Evolutionary conservation across 2,888 invertebrate genomes (phyloP).

Genomic region (Nebria brevicollis): DNA sequence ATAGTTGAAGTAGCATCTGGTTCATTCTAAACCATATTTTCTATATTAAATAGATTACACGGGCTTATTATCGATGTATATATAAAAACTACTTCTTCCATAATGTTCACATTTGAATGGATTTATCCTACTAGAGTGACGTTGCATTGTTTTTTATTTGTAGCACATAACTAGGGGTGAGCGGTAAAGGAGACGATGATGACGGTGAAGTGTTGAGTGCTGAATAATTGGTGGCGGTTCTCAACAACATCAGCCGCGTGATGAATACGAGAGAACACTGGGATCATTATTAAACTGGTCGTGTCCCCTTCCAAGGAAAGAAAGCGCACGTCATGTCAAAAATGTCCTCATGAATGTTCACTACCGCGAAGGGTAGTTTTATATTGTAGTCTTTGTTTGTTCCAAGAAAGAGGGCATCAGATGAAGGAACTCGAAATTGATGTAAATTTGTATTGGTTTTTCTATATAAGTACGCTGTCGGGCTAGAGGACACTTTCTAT

Average conservation of each 20-base stretch:
- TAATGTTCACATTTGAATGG: background rate
- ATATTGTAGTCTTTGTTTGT: background rate
- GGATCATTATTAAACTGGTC: background rate
- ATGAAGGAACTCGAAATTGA: background rate
- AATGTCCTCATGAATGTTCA: background rate
- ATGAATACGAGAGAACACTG: background rate
- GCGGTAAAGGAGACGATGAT: background rate
- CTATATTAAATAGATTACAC: too few species aligned
- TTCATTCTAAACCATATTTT: too few species aligned
- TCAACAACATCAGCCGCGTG: background rate
- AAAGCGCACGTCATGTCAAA: background rate
- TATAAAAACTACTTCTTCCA: too few species aligned
- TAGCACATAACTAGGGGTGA: background rate
- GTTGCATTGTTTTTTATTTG: background rate
- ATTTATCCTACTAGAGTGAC: background rate
- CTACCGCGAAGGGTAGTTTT: background rate
- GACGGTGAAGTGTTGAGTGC: background rate
- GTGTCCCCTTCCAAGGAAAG: background rate
- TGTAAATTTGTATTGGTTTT: background rate
- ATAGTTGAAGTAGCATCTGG: too few species aligned
- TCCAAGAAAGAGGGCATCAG: background rate
- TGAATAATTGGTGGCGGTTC: slow-evolving; percentile 1
- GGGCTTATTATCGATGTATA: too few species aligned
- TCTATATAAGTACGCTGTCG: too few species aligned
- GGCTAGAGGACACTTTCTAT: too few species aligned